These are phyloP conservation scores for Astropecten irregularis DNA, from an alignment of 53 echinoderm and acorn worm genomes.

Conservation along the genomic window DNA sequence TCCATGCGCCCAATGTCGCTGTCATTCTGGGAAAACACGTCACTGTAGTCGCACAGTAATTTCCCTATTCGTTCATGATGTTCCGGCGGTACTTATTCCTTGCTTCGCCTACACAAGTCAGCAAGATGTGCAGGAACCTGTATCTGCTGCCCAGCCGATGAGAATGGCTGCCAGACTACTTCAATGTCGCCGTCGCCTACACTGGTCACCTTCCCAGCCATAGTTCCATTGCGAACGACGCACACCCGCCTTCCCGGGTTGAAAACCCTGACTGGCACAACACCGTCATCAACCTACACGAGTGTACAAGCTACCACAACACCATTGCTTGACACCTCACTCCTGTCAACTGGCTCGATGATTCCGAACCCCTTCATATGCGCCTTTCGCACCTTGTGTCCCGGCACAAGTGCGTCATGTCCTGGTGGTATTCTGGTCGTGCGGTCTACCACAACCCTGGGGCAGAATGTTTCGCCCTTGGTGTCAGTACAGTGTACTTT, in stretches of 20 bases:
- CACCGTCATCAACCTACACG: background rate
- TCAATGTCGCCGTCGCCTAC: background rate
- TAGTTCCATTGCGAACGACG: background rate
- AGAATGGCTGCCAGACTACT: background rate
- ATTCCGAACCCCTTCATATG: slow-evolving; percentile 1
- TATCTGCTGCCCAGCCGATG: background rate
- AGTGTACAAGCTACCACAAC: background rate
- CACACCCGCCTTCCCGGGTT: background rate
- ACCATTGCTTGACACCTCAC: slow-evolving; percentile 3
- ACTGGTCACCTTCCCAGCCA: background rate
- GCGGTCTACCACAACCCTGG: too few species aligned
- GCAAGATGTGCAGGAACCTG: slow-evolving; percentile 21
- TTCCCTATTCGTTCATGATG: slow-evolving; percentile 24
- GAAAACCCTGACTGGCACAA: background rate
- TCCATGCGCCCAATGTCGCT: slow-evolving; percentile 36
- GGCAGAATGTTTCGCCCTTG: too few species aligned
- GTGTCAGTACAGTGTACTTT: too few species aligned
- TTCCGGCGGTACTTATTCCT: background rate
- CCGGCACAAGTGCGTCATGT: background rate
- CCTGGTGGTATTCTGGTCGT: too few species aligned
- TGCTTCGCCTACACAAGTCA: slow-evolving; percentile 31
- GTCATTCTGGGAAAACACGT: slow-evolving; percentile 39
- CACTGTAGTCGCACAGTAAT: slow-evolving; percentile 28
- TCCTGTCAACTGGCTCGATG: slow-evolving; percentile 5
- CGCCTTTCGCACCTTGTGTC: background rate